phyloP scores from a whole-genome alignment of 2,113 vertebrate species.

The Apodemus speciosus region DNA sequence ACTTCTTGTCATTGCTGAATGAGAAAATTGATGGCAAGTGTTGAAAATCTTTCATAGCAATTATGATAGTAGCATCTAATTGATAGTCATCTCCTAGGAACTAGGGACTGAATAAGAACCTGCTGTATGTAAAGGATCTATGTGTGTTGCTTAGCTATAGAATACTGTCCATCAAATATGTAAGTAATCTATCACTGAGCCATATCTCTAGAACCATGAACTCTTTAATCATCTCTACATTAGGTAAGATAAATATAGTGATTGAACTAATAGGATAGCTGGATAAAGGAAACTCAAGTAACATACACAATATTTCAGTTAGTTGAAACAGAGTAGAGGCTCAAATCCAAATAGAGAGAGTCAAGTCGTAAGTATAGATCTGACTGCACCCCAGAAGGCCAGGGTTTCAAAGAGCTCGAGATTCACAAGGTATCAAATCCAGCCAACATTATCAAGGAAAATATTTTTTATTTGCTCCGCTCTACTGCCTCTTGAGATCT shows the following conservation, averaged over 20 bases:
- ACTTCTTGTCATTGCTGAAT: background rate
- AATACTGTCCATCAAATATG: background rate
- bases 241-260: background rate
- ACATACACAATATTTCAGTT: background rate
- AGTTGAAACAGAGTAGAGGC: background rate
- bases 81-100: background rate
- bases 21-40: background rate
- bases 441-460: background rate
- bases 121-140: background rate
- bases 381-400: background rate
- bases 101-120: background rate
- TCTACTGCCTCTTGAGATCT: slow-evolving; percentile 5
- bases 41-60: background rate
- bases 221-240: background rate
- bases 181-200: background rate
- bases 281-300: background rate
- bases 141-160: background rate
- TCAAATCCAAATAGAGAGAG: background rate
- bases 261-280: background rate
- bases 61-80: background rate
- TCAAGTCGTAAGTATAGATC: background rate
- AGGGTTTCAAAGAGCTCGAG: background rate
- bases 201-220: background rate
- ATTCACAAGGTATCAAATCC: background rate
- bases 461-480: background rate